Percentiles rank a stretch among this genome's conserved stretches.
phyloP scores from a whole-genome alignment of 2,797 vertebrate species.

The Pseudotriccus pelzelni region DNA sequence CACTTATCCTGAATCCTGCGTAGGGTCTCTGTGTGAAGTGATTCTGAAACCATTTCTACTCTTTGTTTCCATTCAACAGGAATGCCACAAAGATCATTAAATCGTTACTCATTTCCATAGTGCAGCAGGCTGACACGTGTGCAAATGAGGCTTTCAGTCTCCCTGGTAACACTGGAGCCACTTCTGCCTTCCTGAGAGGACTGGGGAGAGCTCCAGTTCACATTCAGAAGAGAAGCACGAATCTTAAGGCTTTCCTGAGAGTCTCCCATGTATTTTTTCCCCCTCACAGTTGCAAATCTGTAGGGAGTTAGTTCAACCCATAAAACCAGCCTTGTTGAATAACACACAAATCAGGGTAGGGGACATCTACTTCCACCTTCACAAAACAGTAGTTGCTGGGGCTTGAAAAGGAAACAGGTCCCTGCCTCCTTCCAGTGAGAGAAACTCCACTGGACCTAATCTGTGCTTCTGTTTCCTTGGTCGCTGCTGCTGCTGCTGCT shows the following conservation, averaged over 20 bases:
- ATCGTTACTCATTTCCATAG: not conserved
- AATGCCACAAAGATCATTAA: not conserved
- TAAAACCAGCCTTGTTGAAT: not conserved
- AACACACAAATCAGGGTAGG: rapidly evolving
- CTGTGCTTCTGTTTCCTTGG: not conserved
- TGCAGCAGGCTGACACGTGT: not conserved
- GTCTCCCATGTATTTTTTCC: not conserved
- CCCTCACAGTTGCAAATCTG: not conserved
- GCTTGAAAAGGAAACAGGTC: not conserved
- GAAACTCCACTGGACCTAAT: not conserved
- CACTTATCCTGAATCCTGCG: not conserved
- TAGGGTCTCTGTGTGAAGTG: not conserved
- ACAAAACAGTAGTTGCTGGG: not conserved
- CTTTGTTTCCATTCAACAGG: not conserved
- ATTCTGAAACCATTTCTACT: not conserved
- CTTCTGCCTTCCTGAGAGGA: not conserved
- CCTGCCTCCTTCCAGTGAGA: not conserved
- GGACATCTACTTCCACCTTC: not conserved
- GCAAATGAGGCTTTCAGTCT: not conserved
- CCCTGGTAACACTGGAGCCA: not conserved
- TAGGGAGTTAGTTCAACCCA: not conserved
- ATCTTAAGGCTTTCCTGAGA: not conserved
- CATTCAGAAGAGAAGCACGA: not conserved
- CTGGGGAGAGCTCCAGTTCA: not conserved
- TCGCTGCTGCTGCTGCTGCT: not conserved